A percentile compares a stretch with the other conserved stretches of the same genome.
phyloP scores from a whole-genome alignment of 2,888 invertebrate genomes.

The Agrenia bidenticulata region DNA sequence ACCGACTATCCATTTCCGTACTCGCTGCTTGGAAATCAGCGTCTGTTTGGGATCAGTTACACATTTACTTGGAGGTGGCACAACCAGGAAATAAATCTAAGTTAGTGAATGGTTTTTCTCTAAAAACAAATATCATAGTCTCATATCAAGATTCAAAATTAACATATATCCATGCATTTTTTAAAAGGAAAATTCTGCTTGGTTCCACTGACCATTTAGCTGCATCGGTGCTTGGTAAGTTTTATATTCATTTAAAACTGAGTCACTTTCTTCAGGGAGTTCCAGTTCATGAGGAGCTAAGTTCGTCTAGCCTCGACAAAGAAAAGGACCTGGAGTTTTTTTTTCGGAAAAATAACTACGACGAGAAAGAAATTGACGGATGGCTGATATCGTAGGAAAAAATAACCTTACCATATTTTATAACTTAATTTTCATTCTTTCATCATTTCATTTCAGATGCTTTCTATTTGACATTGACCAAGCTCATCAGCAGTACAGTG shows the following conservation, averaged over 20 bases:
- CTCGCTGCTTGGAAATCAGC: conserved; percentile 43
- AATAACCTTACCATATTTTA: no score
- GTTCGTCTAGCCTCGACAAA: not conserved
- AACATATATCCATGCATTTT: not conserved
- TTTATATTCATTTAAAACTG: conserved; percentile 32
- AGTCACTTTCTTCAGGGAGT: conserved; percentile 32
- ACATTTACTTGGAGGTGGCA: conserved; percentile 40
- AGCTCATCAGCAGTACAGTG: conserved; percentile 34
- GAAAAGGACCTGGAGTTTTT: conserved; percentile 39
- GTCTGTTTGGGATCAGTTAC: conserved; percentile 34
- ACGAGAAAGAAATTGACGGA: conserved; percentile 41
- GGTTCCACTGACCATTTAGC: conserved; percentile 39
- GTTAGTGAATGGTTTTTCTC: not conserved
- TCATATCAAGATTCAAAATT: not conserved
- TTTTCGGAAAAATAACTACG: conserved; percentile 42
- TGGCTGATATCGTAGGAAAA: conserved; percentile 44
- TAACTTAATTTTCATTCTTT: conserved; percentile 1
- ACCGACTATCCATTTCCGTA: conserved; percentile 32
- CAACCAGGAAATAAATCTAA: conserved; percentile 12
- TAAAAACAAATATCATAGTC: no score
- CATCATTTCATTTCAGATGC: conserved; percentile 26
- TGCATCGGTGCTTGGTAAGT: conserved; percentile 34
- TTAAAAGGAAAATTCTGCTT: conserved; percentile 32
- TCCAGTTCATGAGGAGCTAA: not conserved
- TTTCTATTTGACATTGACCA: conserved; percentile 43